Conservation (phyloP, 2,797 vertebrate species). For the Micropoecilia bifurca region DNA sequence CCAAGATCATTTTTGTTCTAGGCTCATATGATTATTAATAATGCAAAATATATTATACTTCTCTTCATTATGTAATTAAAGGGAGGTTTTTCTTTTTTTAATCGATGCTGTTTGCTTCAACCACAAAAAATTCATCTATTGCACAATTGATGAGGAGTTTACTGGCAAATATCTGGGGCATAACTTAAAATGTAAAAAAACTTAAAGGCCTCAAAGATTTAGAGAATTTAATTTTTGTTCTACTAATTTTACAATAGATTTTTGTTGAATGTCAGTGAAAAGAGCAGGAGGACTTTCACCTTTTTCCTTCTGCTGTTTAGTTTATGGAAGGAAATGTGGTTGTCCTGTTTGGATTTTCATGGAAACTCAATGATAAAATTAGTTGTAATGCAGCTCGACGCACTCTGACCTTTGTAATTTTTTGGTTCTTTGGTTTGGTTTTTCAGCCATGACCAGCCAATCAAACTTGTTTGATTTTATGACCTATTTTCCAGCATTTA, state of each 20-base stretch:
- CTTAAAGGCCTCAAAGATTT: neutral
- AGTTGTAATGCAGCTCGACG: no score
- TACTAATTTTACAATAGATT: neutral
- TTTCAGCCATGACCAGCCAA: no score
- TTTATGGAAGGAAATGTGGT: neutral
- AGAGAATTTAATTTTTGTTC: neutral
- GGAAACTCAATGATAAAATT: neutral
- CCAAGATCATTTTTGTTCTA: no score
- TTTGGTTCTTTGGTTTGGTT: no score
- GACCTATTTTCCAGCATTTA: no score
- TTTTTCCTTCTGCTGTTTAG: neutral
- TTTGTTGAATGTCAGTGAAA: no score
- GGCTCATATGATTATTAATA: neutral
- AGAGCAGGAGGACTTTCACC: no score
- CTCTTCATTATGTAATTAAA: neutral
- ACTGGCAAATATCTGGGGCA: neutral
- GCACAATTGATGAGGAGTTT: neutral
- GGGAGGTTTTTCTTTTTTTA: rapidly evolving
- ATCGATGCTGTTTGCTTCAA: neutral
- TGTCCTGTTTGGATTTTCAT: neutral
- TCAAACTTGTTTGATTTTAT: neutral
- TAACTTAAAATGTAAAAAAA: neutral
- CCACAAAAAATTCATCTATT: no score
- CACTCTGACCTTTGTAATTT: neutral
- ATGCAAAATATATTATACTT: neutral